phyloP scores from a whole-genome alignment of 2,797 vertebrate genomes.

The Setipinna tenuifilis region DNA sequence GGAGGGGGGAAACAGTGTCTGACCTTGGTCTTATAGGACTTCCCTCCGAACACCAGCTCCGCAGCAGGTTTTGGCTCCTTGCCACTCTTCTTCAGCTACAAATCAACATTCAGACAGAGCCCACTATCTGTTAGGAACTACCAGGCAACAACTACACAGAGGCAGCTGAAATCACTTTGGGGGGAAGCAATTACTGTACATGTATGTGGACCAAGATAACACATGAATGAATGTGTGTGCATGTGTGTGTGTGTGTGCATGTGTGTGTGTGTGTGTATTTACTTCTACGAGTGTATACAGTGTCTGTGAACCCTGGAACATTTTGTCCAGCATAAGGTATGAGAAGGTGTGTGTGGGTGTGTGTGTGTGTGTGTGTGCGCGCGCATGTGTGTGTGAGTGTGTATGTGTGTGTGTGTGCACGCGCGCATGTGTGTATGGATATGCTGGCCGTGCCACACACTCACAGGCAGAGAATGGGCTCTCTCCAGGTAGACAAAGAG shows the following conservation, averaged over 20 bases:
- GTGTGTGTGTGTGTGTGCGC: too few relatives aligned
- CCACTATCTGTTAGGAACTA: not conserved
- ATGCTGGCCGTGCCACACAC: conserved; percentile 49
- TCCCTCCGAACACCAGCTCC: conserved; percentile 76
- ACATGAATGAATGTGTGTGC: not conserved
- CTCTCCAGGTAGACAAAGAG: conserved; percentile 85
- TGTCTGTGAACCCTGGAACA: not conserved
- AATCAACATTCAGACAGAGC: not conserved
- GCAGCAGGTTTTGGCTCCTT: conserved; percentile 83
- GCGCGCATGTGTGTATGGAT: not conserved
- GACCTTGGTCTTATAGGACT: conserved; percentile 82
- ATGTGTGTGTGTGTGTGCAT: not conserved
- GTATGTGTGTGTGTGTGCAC: not conserved
- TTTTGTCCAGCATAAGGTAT: not conserved
- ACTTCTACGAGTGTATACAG: not conserved
- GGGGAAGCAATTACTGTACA: not conserved
- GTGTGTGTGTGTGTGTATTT: not conserved
- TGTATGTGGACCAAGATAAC: too few relatives aligned
- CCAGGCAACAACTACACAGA: not conserved
- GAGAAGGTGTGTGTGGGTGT: not conserved
- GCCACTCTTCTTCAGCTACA: conserved; percentile 84
- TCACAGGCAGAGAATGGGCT: conserved; percentile 81
- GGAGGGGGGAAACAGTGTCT: conserved; percentile 31
- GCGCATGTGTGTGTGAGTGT: too few relatives aligned
- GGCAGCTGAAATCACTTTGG: not conserved